Conservation (phyloP, 2,113 vertebrate genomes). For the Sigmodon hispidus region DNA sequence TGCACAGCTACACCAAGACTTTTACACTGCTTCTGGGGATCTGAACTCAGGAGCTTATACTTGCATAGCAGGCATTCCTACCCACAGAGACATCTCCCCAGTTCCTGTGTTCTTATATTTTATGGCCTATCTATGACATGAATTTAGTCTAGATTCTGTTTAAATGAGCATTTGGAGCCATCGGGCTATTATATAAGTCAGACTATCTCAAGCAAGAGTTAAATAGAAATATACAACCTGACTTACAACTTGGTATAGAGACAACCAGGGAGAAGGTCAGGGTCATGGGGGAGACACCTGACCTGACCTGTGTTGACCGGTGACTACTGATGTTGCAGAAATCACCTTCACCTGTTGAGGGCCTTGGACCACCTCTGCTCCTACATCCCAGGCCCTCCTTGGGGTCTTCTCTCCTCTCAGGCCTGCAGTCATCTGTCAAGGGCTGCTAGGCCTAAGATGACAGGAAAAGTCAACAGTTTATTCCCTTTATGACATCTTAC, state of each 20-base stretch:
- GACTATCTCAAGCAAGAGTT: conserved; percentile 19
- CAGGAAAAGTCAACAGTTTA: background rate
- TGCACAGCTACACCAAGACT: background rate
- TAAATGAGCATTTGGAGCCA: conserved; percentile 20
- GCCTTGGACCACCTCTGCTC: background rate
- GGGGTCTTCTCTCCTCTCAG: background rate
- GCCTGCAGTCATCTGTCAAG: background rate
- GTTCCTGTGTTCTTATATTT: background rate
- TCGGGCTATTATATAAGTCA: background rate
- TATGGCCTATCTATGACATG: background rate
- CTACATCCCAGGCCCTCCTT: background rate
- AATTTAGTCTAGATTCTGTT: background rate
- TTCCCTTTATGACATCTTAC: background rate
- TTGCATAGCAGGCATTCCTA: background rate
- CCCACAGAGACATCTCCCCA: background rate
- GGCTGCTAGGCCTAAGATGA: background rate
- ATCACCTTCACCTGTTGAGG: background rate
- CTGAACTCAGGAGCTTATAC: background rate
- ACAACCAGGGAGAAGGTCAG: background rate
- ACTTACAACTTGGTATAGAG: background rate
- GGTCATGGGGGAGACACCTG: background rate
- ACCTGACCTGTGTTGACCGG: background rate
- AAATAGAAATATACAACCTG: background rate
- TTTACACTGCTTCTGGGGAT: background rate
- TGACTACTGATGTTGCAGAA: background rate